These are phyloP conservation scores for Agrypnia vestita DNA, from an alignment of 1,140 invertebrate genomes.

Conservation along the genomic window DNA sequence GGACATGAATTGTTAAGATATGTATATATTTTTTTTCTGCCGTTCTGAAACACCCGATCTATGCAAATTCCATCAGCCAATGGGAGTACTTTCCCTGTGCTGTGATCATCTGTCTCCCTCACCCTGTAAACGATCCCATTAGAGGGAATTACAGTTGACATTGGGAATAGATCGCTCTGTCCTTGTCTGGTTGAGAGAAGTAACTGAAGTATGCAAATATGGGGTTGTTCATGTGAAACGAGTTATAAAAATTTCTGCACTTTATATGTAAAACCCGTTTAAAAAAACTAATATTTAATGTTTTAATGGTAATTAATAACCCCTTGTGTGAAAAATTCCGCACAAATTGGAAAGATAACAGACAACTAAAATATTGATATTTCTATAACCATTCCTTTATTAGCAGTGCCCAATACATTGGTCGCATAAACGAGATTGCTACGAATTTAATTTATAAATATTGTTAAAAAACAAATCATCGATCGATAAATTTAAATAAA, in stretches of 20 bases:
- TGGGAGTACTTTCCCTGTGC: conserved; percentile 4
- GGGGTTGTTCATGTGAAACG: neutral
- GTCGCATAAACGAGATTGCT: no score
- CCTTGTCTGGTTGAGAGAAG: neutral
- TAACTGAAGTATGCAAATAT: conserved; percentile 7
- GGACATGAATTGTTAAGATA: neutral
- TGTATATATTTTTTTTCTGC: neutral
- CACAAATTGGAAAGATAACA: no score
- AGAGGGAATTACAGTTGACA: conserved; percentile 36
- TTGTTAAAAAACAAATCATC: no score
- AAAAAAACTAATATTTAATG: no score
- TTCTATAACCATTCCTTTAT: no score
- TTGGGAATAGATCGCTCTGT: conserved; percentile 26
- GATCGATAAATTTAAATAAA: no score
- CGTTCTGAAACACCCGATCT: neutral
- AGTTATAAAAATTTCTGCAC: neutral
- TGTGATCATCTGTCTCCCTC: conserved; percentile 1
- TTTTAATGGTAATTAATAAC: no score
- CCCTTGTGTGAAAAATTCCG: no score
- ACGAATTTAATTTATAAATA: no score
- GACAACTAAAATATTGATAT: no score
- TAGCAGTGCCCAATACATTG: no score
- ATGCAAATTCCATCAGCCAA: conserved; percentile 16
- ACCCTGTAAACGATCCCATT: conserved; percentile 35
- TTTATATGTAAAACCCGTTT: no score